Conservation (phyloP, 2,113 vertebrate species). For the Corydoras maculifer region DNA sequence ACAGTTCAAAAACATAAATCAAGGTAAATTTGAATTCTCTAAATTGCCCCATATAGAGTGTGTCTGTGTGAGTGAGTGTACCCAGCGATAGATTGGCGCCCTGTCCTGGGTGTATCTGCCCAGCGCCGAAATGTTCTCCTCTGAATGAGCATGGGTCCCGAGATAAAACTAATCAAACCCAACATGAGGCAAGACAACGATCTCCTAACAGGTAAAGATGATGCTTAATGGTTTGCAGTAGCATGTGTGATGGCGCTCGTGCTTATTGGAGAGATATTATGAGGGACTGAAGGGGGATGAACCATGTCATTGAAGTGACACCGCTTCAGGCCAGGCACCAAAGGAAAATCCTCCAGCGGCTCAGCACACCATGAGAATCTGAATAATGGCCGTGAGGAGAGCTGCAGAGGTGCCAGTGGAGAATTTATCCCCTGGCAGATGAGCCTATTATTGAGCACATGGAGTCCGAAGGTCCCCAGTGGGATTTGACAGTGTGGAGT, state of each 20-base stretch:
- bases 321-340: not conserved
- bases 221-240: constrained; percentile 1
- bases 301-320: constrained; percentile 26
- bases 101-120: too few relatives aligned
- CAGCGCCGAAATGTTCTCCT: too few relatives aligned
- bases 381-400: constrained; percentile 21
- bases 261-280: not conserved
- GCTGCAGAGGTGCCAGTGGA: constrained; percentile 18
- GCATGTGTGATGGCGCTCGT: not conserved
- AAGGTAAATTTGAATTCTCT: too few relatives aligned
- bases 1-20: too few relatives aligned
- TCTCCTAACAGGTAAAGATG: too few relatives aligned
- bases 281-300: constrained; percentile 23
- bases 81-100: too few relatives aligned
- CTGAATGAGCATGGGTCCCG: too few relatives aligned
- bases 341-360: constrained; percentile 9
- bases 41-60: too few relatives aligned
- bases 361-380: constrained; percentile 10
- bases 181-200: too few relatives aligned
- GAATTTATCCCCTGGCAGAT: constrained; percentile 27
- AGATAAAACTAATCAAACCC: too few relatives aligned
- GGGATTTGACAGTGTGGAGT: constrained; percentile 10
- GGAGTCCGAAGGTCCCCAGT: constrained; percentile 21
- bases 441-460: constrained; percentile 34
- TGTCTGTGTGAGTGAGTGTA: too few relatives aligned